Base-by-base conservation (phyloP, 2,113 vertebrate genomes). In the Bostrychus sinensis region DNA sequence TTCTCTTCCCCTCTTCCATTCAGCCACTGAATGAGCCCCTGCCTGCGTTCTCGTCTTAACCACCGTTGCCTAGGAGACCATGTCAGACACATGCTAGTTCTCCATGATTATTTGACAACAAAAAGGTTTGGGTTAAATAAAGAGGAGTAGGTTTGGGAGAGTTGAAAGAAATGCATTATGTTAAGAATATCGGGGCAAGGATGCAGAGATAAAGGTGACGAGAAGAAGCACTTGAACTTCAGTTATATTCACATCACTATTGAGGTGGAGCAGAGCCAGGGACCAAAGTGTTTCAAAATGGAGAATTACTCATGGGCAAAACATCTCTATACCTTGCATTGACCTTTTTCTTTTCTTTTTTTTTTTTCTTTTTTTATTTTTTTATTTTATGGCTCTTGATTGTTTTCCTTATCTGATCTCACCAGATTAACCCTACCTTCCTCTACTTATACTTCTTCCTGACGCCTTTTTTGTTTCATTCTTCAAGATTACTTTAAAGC, bases 71-170 rank as follows among this genome's bases (percentile, higher is more conserved):
- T 82, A 90, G 90, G 91, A 81, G 87, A 93, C 90, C 82, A 85
- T 91, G 89, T 93, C 91, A 92, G 92, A 92, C 86, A 90, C 85
- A 91, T 91, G 86, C 89, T 89, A 90, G 89, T 91, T 91, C 88
- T 87, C 89, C 85, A 86, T 91, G 89, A 92, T 92, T 93, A 90
- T 90, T 92, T 92, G 90, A 92, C 90, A 92, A 89, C 85, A 86
- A 91, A 90, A 91, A 91, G 87, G 83, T 79, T 89, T 86, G 85
- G 84, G 83, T 92, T 87, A 89, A 91, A 89, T 90, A 82, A 87
- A 86, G 78, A 70, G 64, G 77, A 82, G 72, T 51, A 45, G 72
- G 72, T 71, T 70, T 56, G 32, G 36, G 63, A 23, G 23, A 26
- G 28, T 72, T 45, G 73, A 50, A 75, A 67, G 58, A 80, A 59